These are phyloP conservation scores for Pagetopsis macropterus DNA, from an alignment of 2,797 vertebrate species.

Conservation along the genomic window DNA sequence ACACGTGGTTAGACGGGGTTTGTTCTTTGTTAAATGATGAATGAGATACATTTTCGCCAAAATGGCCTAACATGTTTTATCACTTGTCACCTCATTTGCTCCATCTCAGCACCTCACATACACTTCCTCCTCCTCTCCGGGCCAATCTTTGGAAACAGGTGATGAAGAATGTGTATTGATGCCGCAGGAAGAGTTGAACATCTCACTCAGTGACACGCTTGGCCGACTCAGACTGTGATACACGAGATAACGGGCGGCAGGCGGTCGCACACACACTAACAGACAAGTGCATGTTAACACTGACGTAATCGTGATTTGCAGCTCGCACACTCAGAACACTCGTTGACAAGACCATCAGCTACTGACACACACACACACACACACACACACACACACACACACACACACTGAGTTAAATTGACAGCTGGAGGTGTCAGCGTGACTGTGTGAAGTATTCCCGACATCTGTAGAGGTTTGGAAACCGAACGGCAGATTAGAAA, in stretches of 20 bases:
- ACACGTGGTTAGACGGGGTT: too few relatives aligned
- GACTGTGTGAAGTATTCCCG: slow-evolving; percentile 39
- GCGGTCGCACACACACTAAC: too few relatives aligned
- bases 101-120: slow-evolving; percentile 4
- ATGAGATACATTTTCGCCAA: slow-evolving; percentile 18
- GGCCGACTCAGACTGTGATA: slow-evolving; percentile 5
- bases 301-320: slow-evolving; percentile 31
- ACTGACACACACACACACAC: slow-evolving; percentile 10
- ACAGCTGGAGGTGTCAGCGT: slow-evolving; percentile 54
- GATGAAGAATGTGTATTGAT: slow-evolving; percentile 41
- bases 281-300: not conserved
- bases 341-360: slow-evolving; percentile 16
- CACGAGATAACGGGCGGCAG: too few relatives aligned
- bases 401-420: slow-evolving; percentile 37
- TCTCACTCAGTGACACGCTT: slow-evolving; percentile 18
- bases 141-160: slow-evolving; percentile 33
- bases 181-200: slow-evolving; percentile 12
- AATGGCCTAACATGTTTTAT: slow-evolving; percentile 38
- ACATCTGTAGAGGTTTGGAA: slow-evolving; percentile 60
- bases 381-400: not conserved
- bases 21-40: too few relatives aligned
- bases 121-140: slow-evolving; percentile 18
- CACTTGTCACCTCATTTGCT: slow-evolving; percentile 19
- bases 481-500: slow-evolving; percentile 48
- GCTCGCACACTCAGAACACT: slow-evolving; percentile 15